Base-by-base conservation (phyloP, 2,113 vertebrate species). In the Coptodon bakossiorum region DNA sequence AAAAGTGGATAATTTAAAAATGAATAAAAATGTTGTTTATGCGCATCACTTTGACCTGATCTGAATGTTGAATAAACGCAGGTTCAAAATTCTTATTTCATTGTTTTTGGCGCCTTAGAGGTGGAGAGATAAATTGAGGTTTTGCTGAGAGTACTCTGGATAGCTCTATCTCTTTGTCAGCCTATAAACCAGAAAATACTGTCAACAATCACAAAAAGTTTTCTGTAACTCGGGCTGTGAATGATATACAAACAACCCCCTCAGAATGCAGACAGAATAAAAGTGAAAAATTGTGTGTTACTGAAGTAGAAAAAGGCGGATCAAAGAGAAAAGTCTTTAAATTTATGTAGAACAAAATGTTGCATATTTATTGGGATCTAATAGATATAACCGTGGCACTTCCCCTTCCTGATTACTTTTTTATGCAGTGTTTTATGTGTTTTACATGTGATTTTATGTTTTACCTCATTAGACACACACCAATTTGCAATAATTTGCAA, bases 11-110 rank as follows among this genome's bases (percentile, higher is more conserved):
- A n/a, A 68, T 14, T 40, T 68, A 40, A 68, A 3, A 68, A 14
- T 0, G 0, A 22, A 40, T 38, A 22, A 68, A 68, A 40, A 4
- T 40, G 19, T 68, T 68, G n/a, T 6, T 24, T 71, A 4, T 40
- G 10, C 12, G 1, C 36, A 40, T 22, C n/a, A 43, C 11, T 24
- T 9, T 24, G 36, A 43, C n/a, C n/a, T 43, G 66, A 43, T 43
- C 1, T 1, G 36, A 0, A 68, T 38, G 11, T 68, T 14, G 34
- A 38, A 40, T 22, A 38, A 40, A 22, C 3, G 1, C 63, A 40
- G 19, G 63, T 22, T 22, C 19, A 40, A 43, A 43, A 2, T 24
- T 43, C 66, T 43, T 1, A 24, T 71, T 71, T 43, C 36, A 22
- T 6, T 66, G 61, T 9, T 43, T 71, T 71, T 43, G 38, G 38